Base-by-base conservation (phyloP, 2,113 vertebrate species). In the Murina feae region DNA sequence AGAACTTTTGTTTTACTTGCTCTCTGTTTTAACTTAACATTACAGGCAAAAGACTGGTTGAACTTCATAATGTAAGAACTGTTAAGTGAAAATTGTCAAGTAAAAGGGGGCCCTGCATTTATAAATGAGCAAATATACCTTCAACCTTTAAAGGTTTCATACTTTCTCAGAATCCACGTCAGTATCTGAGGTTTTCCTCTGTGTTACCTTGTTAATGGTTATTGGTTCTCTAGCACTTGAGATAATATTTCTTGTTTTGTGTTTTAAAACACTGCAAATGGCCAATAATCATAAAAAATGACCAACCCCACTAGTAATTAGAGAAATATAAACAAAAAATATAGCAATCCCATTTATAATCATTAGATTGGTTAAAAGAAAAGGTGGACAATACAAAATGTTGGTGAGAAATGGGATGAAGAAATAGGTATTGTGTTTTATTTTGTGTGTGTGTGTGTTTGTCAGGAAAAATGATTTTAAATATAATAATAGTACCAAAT, bases 201-300 rank as follows among this genome's bases (percentile, higher is more conserved):
- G 76, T 97, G 81, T 95, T 91, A 82, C 93, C 86, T 89, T 93
- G 95, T 96, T 95, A 90, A n/a, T 95, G 55, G 75, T 96, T 91
- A 91, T 89, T n/a, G n/a, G n/a, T n/a, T 89, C 93, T 96, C 95
- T 93, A 97, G 93, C 95, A 93, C 94, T 96, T 55, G 12, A 79
- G 63, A 96, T 91, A 97, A 96, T 97, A 96, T 84, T 95, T 95
- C 91, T 95, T 95, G 89, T 96, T 96, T 89, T 81, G 89, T 96
- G 93, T 96, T 60, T 60, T 72, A 18, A 51, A 76, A 49, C 86
- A 44, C 35, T 68, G 55, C 28, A 42, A 55, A 58, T 66, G 47
- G 21, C 74, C 21, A 47, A 30, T 74, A 74, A 53, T 72, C 55
- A 72, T 60, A 32, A 71, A 79, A 60, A 32, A 53, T 74, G 20